These are phyloP conservation scores for Norana najaformis DNA, from an alignment of 2,888 invertebrate genomes.

Conservation along the genomic window DNA sequence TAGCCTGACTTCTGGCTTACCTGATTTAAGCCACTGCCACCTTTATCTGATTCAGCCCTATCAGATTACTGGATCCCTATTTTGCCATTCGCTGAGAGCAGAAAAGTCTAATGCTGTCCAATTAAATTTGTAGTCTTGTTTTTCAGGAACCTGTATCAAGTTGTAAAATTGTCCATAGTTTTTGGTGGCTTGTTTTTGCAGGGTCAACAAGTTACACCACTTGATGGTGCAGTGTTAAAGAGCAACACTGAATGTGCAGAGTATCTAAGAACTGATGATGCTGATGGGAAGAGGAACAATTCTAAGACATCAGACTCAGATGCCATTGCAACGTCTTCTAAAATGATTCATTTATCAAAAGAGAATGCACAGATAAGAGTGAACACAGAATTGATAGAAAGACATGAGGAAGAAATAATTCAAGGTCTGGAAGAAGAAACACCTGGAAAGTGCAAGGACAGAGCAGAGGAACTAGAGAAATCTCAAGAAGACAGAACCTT, in stretches of 20 bases:
- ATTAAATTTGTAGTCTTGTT: not conserved
- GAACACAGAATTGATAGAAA: not conserved
- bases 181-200: conserved; percentile 19
- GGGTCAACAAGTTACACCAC: conserved; percentile 26
- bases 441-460: not conserved
- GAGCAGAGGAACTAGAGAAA: not conserved
- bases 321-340: too few relatives aligned
- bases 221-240: conserved; percentile 34
- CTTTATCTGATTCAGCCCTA: too few relatives aligned
- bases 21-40: too few relatives aligned
- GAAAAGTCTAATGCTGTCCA: not conserved
- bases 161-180: conserved; percentile 5
- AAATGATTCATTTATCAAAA: not conserved
- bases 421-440: not conserved
- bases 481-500: too few relatives aligned
- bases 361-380: not conserved
- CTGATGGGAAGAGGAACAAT: not conserved
- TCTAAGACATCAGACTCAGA: not conserved
- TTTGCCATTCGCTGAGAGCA: too few relatives aligned
- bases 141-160: not conserved
- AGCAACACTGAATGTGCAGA: conserved; percentile 33
- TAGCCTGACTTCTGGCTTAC: too few relatives aligned
- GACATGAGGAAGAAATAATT: not conserved
- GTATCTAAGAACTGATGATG: not conserved
- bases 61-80: too few relatives aligned